Evolutionary conservation across 2,113 vertebrate species (phyloP), one percentile per base, ranked within the genome.

Genomic region (Anhinga anhinga): DNA sequence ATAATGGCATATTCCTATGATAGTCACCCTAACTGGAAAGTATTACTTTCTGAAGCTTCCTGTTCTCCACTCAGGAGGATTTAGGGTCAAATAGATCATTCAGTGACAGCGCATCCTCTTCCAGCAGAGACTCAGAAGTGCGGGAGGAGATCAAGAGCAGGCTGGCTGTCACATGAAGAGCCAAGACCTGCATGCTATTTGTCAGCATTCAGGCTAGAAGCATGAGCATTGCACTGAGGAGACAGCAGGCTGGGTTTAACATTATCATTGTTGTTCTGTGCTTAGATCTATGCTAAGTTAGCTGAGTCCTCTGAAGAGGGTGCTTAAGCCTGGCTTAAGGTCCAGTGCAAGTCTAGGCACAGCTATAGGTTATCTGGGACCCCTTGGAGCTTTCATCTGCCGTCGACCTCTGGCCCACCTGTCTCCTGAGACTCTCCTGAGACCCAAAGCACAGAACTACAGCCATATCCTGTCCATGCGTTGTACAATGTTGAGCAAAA

Each of bases 81-180:
- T 47, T 76, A 42, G 15, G 26, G n/a, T 92, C 53, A 73, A 78
- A 83, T 4, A 65, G 52, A 53, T 77, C 62, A 63, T 15, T 56
- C 16, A 18, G 17, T 0, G 4, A 74, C 55, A 65, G 62, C 1
- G 11, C 3, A 0, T 78, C 45, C 16, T n/a, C 32, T 55, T 82
- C 81, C 81, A 86, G 58, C 61, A 65, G 66, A 73, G 26, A 77
- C n/a, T 2, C n/a, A 30, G 65, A 82, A 66, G 63, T 25, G 52
- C 3, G 1, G 10, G 36, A 22, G 50, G 34, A 53, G 38, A 38
- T 63, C 34, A 36, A 27, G 30, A 63, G 78, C 66, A 58, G 55
- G n/a, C 49, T 73, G 63, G 29, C 29, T 47, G 26, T 34, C 1
- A 0, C 34, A 11, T 8, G 15, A 40, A 82, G 49, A 86, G 77